A percentile compares a stretch with the other conserved stretches of the same genome.
Conservation (phyloP, 2,113 vertebrate genomes). For the Lagopus leucura region DNA sequence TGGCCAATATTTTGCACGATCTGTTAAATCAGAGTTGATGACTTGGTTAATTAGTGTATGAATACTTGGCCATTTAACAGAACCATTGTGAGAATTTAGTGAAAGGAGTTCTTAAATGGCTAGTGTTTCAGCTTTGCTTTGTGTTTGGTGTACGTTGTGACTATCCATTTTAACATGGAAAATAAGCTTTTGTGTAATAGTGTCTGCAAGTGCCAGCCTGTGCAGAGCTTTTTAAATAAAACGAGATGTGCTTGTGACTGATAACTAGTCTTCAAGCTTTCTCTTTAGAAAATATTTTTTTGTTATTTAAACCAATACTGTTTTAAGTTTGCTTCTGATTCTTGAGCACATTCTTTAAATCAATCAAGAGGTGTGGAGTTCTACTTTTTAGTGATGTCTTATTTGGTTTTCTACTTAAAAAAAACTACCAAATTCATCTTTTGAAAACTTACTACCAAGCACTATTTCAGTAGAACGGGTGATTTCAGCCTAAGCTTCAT, state of each 20-base stretch:
- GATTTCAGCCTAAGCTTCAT: constrained; percentile 74
- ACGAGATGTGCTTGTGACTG: neutral
- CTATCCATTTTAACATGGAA: neutral
- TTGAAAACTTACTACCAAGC: constrained; percentile 60
- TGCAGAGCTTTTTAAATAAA: neutral
- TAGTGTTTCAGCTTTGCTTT: constrained; percentile 1
- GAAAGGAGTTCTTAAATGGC: neutral
- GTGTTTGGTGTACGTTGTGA: neutral
- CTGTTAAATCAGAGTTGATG: constrained; percentile 70
- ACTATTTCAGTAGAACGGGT: constrained; percentile 63
- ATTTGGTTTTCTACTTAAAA: constrained; percentile 14
- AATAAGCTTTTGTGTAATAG: neutral
- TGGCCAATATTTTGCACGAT: constrained; percentile 55
- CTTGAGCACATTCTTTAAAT: neutral
- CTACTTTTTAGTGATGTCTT: neutral
- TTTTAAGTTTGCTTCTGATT: neutral
- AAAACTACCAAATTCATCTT: neutral
- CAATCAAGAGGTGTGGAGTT: neutral
- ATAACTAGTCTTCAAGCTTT: neutral
- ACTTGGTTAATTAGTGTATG: constrained; percentile 66
- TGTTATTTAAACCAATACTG: neutral
- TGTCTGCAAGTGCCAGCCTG: neutral
- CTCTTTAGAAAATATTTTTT: neutral
- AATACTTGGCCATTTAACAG: constrained; percentile 60
- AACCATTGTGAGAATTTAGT: constrained; percentile 45